These are phyloP conservation scores for Neomonachus schauinslandi DNA, from an alignment of 2,113 vertebrate species.

Conservation along the genomic window DNA sequence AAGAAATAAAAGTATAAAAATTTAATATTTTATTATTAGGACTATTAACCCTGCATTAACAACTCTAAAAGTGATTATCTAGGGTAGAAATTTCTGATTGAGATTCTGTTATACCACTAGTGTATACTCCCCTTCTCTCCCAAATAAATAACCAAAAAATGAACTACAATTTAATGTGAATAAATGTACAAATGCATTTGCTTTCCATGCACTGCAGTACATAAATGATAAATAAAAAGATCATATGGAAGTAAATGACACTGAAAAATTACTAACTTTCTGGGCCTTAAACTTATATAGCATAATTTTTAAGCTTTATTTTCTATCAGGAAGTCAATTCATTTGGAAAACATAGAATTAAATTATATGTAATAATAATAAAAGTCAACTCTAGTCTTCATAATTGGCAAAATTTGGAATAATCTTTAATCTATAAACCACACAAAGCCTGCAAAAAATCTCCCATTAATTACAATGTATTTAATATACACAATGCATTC, in stretches of 20 bases:
- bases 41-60: not conserved
- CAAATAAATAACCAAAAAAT: not conserved
- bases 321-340: not conserved
- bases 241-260: not conserved
- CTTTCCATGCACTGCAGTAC: not conserved
- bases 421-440: not conserved
- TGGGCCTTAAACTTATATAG: not conserved
- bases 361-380: not conserved
- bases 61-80: not conserved
- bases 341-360: not conserved
- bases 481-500: not conserved
- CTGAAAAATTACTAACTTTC: not conserved
- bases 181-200: not conserved
- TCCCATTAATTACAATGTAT: constrained; percentile 1
- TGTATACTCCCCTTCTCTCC: not conserved
- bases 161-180: not conserved
- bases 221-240: not conserved
- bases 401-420: not conserved
- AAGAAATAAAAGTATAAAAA: constrained; percentile 71
- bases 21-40: constrained; percentile 1
- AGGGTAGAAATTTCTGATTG: not conserved
- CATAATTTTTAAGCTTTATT: not conserved
- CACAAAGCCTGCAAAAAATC: not conserved
- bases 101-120: not conserved
- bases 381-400: not conserved